Evolutionary conservation across 92 coral and sea anemone species (phyloP).

Genomic region (Desmophyllum pertusum): DNA sequence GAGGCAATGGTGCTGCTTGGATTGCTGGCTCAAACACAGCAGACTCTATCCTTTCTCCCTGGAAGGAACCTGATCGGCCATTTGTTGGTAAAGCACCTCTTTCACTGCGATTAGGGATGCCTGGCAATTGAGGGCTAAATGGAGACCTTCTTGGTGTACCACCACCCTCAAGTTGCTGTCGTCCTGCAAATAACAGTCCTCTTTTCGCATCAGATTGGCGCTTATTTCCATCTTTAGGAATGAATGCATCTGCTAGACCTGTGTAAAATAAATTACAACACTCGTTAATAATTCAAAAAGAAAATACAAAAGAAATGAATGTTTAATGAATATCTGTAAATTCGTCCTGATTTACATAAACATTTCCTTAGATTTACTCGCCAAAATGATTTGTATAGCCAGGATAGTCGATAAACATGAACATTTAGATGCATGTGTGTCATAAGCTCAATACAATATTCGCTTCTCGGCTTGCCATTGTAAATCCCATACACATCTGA

Average conservation of each 20-base stretch:
- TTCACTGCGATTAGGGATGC: not conserved
- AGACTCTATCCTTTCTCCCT: slow-evolving; percentile 7
- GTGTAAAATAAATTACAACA: too few species aligned
- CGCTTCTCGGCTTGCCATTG: too few species aligned
- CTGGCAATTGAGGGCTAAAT: not conserved
- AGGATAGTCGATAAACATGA: too few species aligned
- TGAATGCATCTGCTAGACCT: slow-evolving; percentile 41
- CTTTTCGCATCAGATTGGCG: slow-evolving; percentile 8
- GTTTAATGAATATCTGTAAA: too few species aligned
- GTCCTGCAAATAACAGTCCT: not conserved
- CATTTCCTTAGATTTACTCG: too few species aligned
- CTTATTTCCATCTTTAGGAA: slow-evolving; percentile 13
- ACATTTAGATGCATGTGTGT: too few species aligned
- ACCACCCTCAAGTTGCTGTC: not conserved
- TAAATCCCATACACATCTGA: too few species aligned
- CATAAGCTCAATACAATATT: too few species aligned
- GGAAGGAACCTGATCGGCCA: too few species aligned
- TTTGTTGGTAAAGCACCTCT: not conserved
- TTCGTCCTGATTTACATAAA: not conserved
- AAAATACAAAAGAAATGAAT: too few species aligned
- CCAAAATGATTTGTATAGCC: too few species aligned
- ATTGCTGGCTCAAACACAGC: slow-evolving; percentile 58
- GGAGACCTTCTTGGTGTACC: not conserved
- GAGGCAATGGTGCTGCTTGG: slow-evolving; percentile 37
- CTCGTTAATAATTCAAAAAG: too few species aligned